These are phyloP conservation scores for Sinonovacula constricta DNA, from an alignment of 1,140 invertebrate genomes.

Conservation along the genomic window DNA sequence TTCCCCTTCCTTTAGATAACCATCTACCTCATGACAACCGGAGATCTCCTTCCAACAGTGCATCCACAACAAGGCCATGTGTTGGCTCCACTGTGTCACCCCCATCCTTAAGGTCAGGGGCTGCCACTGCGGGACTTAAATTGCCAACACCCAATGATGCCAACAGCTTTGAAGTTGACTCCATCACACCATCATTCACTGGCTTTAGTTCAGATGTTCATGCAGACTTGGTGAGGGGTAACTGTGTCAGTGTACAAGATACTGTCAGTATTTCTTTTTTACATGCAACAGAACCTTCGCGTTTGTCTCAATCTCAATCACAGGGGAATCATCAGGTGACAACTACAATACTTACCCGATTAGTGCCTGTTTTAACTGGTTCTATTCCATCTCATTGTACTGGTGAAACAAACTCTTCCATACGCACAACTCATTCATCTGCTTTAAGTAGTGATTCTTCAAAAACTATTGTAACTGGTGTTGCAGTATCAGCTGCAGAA, in stretches of 20 bases:
- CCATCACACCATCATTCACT: slow-evolving; percentile 44
- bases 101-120: not conserved
- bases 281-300: not conserved
- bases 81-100: not conserved
- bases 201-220: slow-evolving; percentile 4
- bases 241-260: not conserved
- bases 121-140: not conserved
- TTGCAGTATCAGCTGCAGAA: not conserved
- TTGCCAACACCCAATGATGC: not conserved
- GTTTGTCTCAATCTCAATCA: not conserved
- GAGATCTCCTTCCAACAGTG: slow-evolving; percentile 47
- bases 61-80: slow-evolving; percentile 11
- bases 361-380: slow-evolving; percentile 43
- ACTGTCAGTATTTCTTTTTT: not conserved
- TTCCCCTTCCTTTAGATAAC: slow-evolving; percentile 40
- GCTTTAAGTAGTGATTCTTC: not conserved
- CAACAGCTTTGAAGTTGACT: slow-evolving; percentile 23
- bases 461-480: too few relatives aligned
- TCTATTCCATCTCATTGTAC: slow-evolving; percentile 37
- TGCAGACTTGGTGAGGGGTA: not conserved
- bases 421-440: too few relatives aligned
- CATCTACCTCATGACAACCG: slow-evolving; percentile 46
- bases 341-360: too few relatives aligned
- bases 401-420: slow-evolving; percentile 4
- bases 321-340: too few relatives aligned